phyloP scores from a whole-genome alignment of 92 coral and sea anemone genomes.

The Phenganax marumi region DNA sequence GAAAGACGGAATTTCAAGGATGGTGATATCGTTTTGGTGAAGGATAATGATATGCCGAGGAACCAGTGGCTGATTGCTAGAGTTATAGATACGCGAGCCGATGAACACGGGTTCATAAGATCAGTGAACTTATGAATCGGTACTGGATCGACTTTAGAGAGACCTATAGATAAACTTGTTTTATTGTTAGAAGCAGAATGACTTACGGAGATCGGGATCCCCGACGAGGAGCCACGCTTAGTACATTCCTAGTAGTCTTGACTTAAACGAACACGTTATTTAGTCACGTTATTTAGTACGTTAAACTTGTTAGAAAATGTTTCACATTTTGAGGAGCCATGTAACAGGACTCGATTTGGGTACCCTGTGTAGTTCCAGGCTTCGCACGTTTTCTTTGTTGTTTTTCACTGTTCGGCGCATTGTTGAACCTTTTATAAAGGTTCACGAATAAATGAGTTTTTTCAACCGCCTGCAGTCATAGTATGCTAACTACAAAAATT shows the following conservation, averaged over 20 bases:
- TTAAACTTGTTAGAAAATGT: slow-evolving; percentile 41
- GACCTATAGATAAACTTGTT: slow-evolving; percentile 58
- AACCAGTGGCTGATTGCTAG: slow-evolving; percentile 6
- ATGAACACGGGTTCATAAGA: not conserved
- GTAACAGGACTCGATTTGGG: slow-evolving; percentile 16
- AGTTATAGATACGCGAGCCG: not conserved
- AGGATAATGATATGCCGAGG: not conserved
- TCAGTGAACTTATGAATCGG: not conserved
- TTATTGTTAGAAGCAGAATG: slow-evolving; percentile 43
- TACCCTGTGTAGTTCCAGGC: not conserved
- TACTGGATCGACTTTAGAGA: slow-evolving; percentile 45
- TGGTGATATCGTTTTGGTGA: slow-evolving; percentile 17
- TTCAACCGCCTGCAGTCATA: not conserved
- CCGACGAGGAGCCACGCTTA: slow-evolving; percentile 54
- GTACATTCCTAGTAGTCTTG: not conserved
- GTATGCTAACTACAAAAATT: no score
- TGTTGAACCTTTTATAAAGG: not conserved
- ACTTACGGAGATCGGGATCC: slow-evolving; percentile 50
- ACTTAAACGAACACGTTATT: slow-evolving; percentile 1
- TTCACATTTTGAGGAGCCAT: slow-evolving; percentile 57
- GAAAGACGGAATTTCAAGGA: slow-evolving; percentile 5
- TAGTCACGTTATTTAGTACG: not conserved
- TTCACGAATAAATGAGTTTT: not conserved
- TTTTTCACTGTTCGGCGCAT: not conserved
- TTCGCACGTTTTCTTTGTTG: not conserved